Evolutionary conservation across 30 jellyfish, hydroid and myxozoan species (phyloP).

Genomic region (Hydra vulgaris): DNA sequence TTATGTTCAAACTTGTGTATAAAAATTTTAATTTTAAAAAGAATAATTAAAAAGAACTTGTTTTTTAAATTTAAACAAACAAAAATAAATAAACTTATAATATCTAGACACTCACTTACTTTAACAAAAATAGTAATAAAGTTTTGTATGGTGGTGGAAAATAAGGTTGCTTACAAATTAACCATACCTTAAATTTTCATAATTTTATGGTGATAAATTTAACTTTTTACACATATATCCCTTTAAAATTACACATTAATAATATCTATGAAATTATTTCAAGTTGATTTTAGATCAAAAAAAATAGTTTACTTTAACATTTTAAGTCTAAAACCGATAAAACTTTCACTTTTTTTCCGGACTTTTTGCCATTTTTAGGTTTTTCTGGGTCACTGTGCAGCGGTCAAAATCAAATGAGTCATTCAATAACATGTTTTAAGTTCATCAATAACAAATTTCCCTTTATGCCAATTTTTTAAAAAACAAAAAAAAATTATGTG

Average conservation of each 20-base stretch:
- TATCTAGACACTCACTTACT: background rate
- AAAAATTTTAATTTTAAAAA: too few relatives aligned
- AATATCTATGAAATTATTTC: background rate
- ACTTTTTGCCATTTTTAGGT: background rate
- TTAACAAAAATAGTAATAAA: background rate
- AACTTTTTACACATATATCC: background rate
- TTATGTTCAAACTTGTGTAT: background rate
- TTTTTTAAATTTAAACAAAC: too few relatives aligned
- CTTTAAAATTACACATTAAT: background rate
- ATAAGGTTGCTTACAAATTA: background rate
- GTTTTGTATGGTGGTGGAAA: background rate
- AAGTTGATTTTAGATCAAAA: background rate
- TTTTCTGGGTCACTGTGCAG: background rate
- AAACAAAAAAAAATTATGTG: too few relatives aligned
- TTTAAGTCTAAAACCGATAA: background rate
- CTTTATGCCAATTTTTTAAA: too few relatives aligned
- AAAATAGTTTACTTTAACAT: background rate
- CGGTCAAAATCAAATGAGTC: too few relatives aligned
- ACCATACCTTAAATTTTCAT: background rate
- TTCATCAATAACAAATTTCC: too few relatives aligned
- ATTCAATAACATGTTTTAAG: too few relatives aligned
- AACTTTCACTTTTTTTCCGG: background rate
- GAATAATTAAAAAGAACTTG: background rate
- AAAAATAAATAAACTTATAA: too few relatives aligned
- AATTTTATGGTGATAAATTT: background rate